phyloP scores from a whole-genome alignment of 2,888 invertebrate genomes.

The Drosophila pseudotakahashii region DNA sequence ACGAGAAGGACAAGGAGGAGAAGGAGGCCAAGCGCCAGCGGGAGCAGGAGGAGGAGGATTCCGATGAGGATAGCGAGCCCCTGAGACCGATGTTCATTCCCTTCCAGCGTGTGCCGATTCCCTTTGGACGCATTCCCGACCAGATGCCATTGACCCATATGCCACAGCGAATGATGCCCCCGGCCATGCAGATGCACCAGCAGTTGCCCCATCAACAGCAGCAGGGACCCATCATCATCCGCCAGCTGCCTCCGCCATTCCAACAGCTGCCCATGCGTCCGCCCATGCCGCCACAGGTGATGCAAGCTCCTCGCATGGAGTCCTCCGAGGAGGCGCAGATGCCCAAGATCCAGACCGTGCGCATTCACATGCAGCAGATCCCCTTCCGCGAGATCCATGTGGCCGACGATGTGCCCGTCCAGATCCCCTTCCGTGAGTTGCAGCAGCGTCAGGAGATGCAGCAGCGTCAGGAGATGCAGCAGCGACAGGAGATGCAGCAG shows the following conservation, averaged over 20 bases:
- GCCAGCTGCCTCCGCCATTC: conserved; percentile 82
- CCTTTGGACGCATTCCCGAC: conserved; percentile 85
- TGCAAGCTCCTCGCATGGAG: conserved; percentile 85
- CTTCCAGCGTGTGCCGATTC: conserved; percentile 84
- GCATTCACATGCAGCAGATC: conserved; percentile 85
- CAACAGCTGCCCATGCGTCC: conserved; percentile 84
- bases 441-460: conserved; percentile 46
- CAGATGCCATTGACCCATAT: conserved; percentile 86
- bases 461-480: conserved; percentile 64
- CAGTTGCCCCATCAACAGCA: conserved; percentile 79
- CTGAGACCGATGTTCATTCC: conserved; percentile 84
- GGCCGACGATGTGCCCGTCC: conserved; percentile 82
- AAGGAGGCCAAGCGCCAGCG: conserved; percentile 72
- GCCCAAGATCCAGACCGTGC: conserved; percentile 81
- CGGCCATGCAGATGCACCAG: conserved; percentile 78
- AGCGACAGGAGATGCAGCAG: conserved; percentile 49
- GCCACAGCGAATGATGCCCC: conserved; percentile 83
- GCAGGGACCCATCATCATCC: conserved; percentile 78
- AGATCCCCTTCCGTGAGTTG: conserved; percentile 66
- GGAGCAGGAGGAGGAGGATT: conserved; percentile 78
- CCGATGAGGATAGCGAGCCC: conserved; percentile 82
- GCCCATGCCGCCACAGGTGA: conserved; percentile 83
- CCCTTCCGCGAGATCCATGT: conserved; percentile 84
- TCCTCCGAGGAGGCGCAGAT: conserved; percentile 66
- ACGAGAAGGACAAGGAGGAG: conserved; percentile 70